Evolutionary conservation across 2,888 invertebrate genomes (phyloP).

Genomic region (Philhelius pedissequus): DNA sequence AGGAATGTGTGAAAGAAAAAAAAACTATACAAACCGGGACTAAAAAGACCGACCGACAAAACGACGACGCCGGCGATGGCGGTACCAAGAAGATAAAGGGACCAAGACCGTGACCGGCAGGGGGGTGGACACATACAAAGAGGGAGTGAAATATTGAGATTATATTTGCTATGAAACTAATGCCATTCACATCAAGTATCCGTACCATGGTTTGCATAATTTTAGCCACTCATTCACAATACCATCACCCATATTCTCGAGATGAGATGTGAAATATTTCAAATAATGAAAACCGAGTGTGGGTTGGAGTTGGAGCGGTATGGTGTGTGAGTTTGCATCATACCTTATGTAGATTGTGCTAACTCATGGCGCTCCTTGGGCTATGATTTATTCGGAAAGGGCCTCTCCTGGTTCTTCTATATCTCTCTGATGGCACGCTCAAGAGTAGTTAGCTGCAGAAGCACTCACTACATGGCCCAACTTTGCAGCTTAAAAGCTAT

Average conservation of each 20-base stretch:
- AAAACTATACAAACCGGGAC: slow-evolving; percentile 14
- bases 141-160: slow-evolving; percentile 58
- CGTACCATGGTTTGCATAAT: slow-evolving; percentile 68
- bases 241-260: slow-evolving; percentile 44
- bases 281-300: background rate
- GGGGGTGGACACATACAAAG: background rate
- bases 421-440: slow-evolving; percentile 54
- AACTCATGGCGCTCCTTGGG: slow-evolving; percentile 58
- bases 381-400: slow-evolving; percentile 64
- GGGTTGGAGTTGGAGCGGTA: background rate
- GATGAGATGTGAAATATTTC: slow-evolving; percentile 14
- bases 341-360: slow-evolving; percentile 65
- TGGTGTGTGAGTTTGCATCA: background rate
- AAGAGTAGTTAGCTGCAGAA: slow-evolving; percentile 67
- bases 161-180: slow-evolving; percentile 69
- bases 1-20: slow-evolving; percentile 40
- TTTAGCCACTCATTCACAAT: slow-evolving; percentile 66
- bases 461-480: slow-evolving; percentile 53
- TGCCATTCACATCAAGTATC: slow-evolving; percentile 68
- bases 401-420: slow-evolving; percentile 2
- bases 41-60: background rate
- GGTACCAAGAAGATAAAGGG: background rate
- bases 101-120: background rate
- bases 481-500: slow-evolving; percentile 41
- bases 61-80: background rate